Conservation (phyloP, 1,140 invertebrate genomes). For the Chionoecetes opilio region DNA sequence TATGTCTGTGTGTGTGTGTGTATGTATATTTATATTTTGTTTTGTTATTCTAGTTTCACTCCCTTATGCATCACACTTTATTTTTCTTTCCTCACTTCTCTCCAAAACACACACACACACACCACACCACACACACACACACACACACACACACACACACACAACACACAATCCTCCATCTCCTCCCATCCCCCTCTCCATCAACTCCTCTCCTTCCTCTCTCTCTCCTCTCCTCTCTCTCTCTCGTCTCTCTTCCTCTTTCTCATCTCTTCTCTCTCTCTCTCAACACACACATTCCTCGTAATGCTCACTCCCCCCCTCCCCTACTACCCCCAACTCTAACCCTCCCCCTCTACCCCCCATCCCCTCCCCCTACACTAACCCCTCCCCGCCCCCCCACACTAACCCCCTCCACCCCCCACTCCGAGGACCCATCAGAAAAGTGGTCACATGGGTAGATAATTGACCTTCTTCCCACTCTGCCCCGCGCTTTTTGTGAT, state of each 20-base stretch:
- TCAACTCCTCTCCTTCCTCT: not conserved
- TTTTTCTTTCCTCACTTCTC: not conserved
- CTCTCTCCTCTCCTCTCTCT: not conserved
- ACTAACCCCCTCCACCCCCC: too few relatives aligned
- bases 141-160: too few relatives aligned
- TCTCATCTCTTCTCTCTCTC: not conserved
- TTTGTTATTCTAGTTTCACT: not conserved
- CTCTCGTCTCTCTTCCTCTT: not conserved
- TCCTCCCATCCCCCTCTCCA: not conserved
- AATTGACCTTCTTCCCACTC: too few relatives aligned
- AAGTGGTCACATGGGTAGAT: too few relatives aligned
- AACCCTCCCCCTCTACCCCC: not conserved
- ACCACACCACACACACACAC: too few relatives aligned
- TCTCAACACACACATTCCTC: too few relatives aligned
- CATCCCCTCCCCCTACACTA: not conserved
- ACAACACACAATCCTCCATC: too few relatives aligned
- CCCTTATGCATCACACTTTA: not conserved
- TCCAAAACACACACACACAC: not conserved
- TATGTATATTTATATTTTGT: not conserved
- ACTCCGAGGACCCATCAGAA: too few relatives aligned
- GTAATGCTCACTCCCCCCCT: too few relatives aligned
- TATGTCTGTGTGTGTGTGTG: not conserved
- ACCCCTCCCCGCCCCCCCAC: too few relatives aligned
- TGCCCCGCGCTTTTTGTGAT: too few relatives aligned
- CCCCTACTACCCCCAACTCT: not conserved